Evolutionary conservation across 2,113 vertebrate genomes (phyloP).

Genomic region (Phoenicopterus ruber): DNA sequence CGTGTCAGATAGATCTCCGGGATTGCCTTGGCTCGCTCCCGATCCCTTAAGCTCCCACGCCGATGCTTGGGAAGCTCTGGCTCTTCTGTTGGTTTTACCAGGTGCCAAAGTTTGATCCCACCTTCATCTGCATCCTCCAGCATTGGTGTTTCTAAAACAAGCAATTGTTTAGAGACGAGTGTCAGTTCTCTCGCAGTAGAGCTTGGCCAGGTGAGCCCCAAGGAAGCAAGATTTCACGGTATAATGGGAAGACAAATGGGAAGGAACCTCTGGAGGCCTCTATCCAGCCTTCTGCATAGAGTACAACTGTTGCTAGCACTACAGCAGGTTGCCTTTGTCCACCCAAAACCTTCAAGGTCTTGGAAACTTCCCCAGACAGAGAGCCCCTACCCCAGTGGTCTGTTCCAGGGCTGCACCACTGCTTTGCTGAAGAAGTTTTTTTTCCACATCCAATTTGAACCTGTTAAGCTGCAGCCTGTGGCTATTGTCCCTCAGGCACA

Average conservation of each 20-base stretch:
- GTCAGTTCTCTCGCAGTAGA: not conserved
- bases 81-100: slow-evolving; percentile 96
- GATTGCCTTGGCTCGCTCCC: slow-evolving; percentile 94
- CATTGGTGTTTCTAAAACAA: slow-evolving; percentile 90
- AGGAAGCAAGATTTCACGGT: not conserved
- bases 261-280: not conserved
- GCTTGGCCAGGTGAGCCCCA: not conserved
- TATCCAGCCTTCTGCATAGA: not conserved
- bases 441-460: not conserved
- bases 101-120: slow-evolving; percentile 92
- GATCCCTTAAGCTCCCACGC: slow-evolving; percentile 89
- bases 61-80: slow-evolving; percentile 93
- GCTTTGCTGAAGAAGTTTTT: not conserved
- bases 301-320: not conserved
- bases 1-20: slow-evolving; percentile 97
- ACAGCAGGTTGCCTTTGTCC: not conserved
- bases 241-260: not conserved
- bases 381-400: not conserved
- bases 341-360: not conserved
- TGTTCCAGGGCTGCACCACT: not conserved
- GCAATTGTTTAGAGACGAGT: not conserved
- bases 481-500: not conserved
- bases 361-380: not conserved
- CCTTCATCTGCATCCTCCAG: slow-evolving; percentile 98
- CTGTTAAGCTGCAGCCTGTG: not conserved